Evolutionary conservation across 2,797 vertebrate species (phyloP).

Genomic region (Anguilla pacifica): DNA sequence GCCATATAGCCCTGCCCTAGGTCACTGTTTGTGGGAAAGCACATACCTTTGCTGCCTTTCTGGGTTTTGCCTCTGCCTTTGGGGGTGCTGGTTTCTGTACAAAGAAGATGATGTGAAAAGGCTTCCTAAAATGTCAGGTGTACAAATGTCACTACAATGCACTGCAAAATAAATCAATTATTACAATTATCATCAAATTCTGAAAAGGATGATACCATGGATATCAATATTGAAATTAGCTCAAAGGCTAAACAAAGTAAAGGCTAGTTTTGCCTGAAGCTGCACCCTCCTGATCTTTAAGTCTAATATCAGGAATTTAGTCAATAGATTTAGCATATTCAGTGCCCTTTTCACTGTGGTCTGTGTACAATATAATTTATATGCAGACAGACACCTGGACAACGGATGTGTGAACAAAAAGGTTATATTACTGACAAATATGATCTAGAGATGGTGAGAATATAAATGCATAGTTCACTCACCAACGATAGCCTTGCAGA

Average conservation of each 20-base stretch:
- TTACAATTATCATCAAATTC: background rate
- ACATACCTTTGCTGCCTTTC: constrained; percentile 78
- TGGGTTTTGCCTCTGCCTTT: constrained; percentile 76
- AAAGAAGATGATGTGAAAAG: constrained; percentile 6
- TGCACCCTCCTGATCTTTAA: background rate
- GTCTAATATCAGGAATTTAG: background rate
- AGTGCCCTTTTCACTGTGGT: background rate
- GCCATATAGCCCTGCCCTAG: background rate
- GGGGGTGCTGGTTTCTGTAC: constrained; percentile 72
- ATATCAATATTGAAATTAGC: background rate
- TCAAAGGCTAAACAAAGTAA: background rate
- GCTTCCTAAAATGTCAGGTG: background rate
- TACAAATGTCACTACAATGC: background rate
- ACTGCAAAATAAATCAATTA: background rate
- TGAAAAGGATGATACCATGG: background rate
- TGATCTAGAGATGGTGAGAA: background rate
- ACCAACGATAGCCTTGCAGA: constrained; percentile 81
- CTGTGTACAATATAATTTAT: background rate
- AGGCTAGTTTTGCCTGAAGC: background rate
- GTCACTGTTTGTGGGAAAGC: background rate
- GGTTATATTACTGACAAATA: background rate
- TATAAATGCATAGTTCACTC: constrained; percentile 52
- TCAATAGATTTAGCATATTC: background rate
- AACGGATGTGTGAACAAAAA: background rate
- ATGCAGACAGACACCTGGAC: background rate